These are phyloP conservation scores for Poecilia picta DNA, from an alignment of 2,797 vertebrate genomes.

Conservation along the genomic window DNA sequence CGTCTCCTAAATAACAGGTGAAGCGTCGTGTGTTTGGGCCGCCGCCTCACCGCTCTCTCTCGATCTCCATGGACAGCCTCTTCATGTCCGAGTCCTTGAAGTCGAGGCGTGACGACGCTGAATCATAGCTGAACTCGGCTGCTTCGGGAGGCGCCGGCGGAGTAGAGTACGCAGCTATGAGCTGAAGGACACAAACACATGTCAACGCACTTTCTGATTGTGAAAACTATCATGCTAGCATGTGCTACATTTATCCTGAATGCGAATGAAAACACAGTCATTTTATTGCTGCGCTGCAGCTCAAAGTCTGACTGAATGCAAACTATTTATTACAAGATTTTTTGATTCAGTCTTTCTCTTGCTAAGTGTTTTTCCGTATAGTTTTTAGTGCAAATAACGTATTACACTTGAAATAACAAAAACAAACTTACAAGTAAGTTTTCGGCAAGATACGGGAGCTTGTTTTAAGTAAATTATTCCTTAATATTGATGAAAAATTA, in stretches of 20 bases:
- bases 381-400: no score
- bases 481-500: no score
- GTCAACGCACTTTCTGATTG: slow-evolving; percentile 5
- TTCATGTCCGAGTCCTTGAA: slow-evolving; percentile 94
- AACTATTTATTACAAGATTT: not conserved
- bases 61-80: slow-evolving; percentile 93
- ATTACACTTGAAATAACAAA: no score
- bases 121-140: slow-evolving; percentile 78
- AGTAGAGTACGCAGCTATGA: slow-evolving; percentile 81
- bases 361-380: no score
- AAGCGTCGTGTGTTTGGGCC: not conserved
- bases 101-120: slow-evolving; percentile 81
- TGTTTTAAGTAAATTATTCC: no score
- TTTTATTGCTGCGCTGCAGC: not conserved
- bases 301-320: not conserved
- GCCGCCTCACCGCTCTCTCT: slow-evolving; percentile 86
- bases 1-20: not conserved
- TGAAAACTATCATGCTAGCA: not conserved
- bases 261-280: not conserved
- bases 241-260: not conserved
- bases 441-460: no score
- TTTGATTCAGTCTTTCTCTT: not conserved
- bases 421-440: no score
- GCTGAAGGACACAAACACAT: slow-evolving; percentile 56
- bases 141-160: slow-evolving; percentile 77